Percentiles rank a stretch among this genome's conserved stretches.
Conservation (phyloP, 2,113 vertebrate species). For the Pachyramphus minor region DNA sequence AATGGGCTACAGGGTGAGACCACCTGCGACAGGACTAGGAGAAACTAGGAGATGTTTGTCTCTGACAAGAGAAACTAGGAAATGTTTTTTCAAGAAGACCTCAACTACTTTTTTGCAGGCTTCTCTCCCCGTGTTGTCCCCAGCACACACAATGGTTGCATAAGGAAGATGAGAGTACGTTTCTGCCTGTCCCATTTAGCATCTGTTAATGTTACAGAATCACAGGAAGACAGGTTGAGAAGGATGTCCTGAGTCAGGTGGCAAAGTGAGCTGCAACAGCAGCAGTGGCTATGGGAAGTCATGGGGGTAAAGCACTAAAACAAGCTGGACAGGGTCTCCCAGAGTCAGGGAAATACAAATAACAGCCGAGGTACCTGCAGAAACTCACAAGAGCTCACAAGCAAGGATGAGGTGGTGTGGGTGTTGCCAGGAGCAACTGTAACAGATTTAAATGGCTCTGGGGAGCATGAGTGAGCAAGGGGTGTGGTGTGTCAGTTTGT, state of each 20-base stretch:
- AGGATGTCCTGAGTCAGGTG: background rate
- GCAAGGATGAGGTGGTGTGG: background rate
- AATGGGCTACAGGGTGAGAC: background rate
- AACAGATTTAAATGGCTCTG: background rate
- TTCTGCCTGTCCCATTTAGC: background rate
- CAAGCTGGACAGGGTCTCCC: background rate
- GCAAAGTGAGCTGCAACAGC: background rate
- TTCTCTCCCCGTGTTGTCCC: background rate
- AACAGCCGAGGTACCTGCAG: background rate
- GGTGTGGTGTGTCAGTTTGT: background rate
- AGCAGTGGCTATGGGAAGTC: background rate
- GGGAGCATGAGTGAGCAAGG: background rate
- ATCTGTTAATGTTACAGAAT: background rate
- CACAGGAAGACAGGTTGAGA: background rate
- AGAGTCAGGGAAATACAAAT: background rate
- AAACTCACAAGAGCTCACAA: background rate
- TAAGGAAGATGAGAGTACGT: background rate
- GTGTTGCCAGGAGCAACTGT: background rate
- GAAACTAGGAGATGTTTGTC: background rate
- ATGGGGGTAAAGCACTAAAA: background rate
- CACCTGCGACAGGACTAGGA: background rate
- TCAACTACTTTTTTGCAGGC: background rate
- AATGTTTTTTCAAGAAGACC: background rate
- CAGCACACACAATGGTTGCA: background rate
- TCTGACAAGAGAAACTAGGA: background rate